A percentile compares a stretch with the other conserved stretches of the same genome.
These are phyloP conservation scores for Falco biarmicus DNA, from an alignment of 2,797 vertebrate genomes.

Conservation along the genomic window DNA sequence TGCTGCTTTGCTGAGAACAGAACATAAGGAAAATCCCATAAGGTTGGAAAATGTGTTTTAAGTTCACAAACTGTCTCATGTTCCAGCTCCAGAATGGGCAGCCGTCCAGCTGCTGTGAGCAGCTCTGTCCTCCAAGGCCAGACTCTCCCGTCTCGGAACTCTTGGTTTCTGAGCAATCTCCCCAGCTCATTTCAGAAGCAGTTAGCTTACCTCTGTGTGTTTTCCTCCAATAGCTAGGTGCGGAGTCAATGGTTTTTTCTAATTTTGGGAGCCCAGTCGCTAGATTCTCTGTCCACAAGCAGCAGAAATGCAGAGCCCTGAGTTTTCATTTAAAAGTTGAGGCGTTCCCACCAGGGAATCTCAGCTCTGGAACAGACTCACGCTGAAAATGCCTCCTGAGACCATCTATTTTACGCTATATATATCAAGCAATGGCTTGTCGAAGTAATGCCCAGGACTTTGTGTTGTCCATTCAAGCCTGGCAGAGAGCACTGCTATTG, in stretches of 20 bases:
- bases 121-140: neutral
- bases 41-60: constrained; percentile 27
- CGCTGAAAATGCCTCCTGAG: neutral
- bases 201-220: neutral
- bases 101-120: neutral
- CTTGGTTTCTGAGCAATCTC: neutral
- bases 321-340: neutral
- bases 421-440: neutral
- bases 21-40: constrained; percentile 36
- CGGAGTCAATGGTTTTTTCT: neutral
- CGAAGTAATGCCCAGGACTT: neutral
- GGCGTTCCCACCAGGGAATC: neutral
- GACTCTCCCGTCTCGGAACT: neutral
- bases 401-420: neutral
- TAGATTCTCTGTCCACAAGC: neutral
- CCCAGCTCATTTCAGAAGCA: neutral
- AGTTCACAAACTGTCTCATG: constrained; percentile 14
- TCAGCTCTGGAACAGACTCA: neutral
- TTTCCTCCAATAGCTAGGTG: neutral
- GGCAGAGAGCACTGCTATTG: fast-evolving
- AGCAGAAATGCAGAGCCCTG: neutral
- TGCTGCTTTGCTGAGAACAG: constrained; percentile 63
- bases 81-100: neutral
- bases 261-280: neutral
- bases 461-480: neutral